These are phyloP conservation scores for Saturnia pavonia DNA, from an alignment of 2,888 invertebrate genomes.

Conservation along the genomic window DNA sequence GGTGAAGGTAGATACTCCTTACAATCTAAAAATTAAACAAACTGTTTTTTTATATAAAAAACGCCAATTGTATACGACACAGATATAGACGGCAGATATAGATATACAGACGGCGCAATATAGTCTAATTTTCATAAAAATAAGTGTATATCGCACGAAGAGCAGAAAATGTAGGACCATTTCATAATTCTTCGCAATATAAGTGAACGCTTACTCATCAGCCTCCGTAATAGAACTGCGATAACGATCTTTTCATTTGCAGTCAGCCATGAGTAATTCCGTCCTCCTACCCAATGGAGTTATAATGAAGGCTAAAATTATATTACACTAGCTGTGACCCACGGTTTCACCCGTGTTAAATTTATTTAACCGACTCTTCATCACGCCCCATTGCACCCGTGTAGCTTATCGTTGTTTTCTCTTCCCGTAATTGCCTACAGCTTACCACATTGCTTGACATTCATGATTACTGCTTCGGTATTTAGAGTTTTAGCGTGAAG, in stretches of 20 bases:
- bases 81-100: too few species aligned
- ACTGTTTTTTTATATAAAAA: background rate
- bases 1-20: too few species aligned
- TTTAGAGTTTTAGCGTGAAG: too few species aligned
- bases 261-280: constrained; percentile 68
- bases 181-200: constrained; percentile 21
- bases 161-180: constrained; percentile 10
- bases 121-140: constrained; percentile 19
- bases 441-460: too few species aligned
- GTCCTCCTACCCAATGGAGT: constrained; percentile 53
- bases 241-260: constrained; percentile 78
- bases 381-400: too few species aligned
- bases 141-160: constrained; percentile 10
- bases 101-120: background rate
- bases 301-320: constrained; percentile 73
- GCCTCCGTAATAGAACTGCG: constrained; percentile 54
- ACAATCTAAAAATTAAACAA: too few species aligned
- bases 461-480: too few species aligned
- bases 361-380: too few species aligned
- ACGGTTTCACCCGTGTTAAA: too few species aligned
- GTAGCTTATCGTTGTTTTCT: too few species aligned
- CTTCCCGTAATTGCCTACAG: too few species aligned
- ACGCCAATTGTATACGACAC: background rate
- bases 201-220: constrained; percentile 48
- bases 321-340: constrained; percentile 36